phyloP scores from a whole-genome alignment of 2,113 vertebrate genomes.

The Osmerus mordax region DNA sequence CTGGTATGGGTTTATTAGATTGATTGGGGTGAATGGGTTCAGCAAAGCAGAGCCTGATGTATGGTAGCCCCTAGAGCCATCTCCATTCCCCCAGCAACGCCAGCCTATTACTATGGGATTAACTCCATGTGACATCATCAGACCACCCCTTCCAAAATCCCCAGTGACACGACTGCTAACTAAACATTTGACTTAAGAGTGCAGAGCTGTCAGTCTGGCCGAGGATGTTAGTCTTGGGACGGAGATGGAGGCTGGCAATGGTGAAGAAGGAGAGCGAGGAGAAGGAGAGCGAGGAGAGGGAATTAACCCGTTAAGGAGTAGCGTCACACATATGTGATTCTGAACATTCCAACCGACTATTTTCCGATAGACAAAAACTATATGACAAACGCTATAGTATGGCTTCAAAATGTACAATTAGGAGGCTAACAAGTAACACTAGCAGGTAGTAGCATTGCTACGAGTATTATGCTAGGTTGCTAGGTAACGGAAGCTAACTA shows the following conservation, averaged over 20 bases:
- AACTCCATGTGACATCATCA: constrained; percentile 43
- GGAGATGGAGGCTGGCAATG: background rate
- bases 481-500: too few species aligned
- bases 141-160: constrained; percentile 33
- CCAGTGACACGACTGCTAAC: constrained; percentile 43
- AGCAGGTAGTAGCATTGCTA: too few species aligned
- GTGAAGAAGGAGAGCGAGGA: background rate
- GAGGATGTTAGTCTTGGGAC: too few species aligned
- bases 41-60: background rate
- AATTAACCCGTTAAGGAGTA: too few species aligned
- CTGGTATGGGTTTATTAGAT: background rate
- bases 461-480: too few species aligned
- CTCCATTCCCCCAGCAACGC: background rate
- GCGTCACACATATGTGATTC: too few species aligned
- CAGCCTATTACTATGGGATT: background rate
- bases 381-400: too few species aligned
- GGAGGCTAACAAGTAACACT: too few species aligned
- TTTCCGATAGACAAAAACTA: too few species aligned
- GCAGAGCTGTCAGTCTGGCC: constrained; percentile 25
- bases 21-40: constrained; percentile 10
- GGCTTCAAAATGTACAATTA: too few species aligned
- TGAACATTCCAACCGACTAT: too few species aligned
- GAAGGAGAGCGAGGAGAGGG: too few species aligned
- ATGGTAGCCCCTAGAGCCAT: background rate
- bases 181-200: constrained; percentile 26